Conservation (phyloP, 2,797 vertebrate genomes). For the Astyanax mexicanus region DNA sequence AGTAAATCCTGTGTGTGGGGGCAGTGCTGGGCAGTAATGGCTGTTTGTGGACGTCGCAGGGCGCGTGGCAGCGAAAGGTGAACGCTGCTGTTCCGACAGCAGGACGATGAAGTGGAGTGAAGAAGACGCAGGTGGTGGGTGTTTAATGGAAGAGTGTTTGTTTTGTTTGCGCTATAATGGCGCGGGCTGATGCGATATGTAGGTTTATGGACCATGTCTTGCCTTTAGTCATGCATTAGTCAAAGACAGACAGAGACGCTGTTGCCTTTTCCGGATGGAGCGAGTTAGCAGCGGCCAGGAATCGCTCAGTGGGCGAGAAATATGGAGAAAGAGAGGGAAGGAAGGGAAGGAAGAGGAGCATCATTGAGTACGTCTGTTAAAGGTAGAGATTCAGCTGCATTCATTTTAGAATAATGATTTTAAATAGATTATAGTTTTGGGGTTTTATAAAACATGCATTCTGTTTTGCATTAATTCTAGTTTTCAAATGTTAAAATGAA, state of each 20-base stretch:
- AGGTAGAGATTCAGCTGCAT: too few relatives aligned
- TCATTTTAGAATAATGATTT: too few relatives aligned
- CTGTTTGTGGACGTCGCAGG: background rate
- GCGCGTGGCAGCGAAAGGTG: background rate
- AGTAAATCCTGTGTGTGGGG: background rate
- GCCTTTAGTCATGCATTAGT: background rate
- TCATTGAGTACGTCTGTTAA: too few relatives aligned
- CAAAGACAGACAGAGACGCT: background rate
- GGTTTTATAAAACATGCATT: too few relatives aligned
- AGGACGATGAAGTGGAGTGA: background rate
- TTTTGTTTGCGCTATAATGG: background rate
- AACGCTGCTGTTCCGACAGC: background rate
- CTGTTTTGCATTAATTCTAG: too few relatives aligned
- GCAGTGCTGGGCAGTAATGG: conserved; percentile 5
- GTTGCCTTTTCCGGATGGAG: background rate
- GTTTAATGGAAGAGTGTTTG: background rate
- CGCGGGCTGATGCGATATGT: background rate
- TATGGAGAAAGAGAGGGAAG: background rate
- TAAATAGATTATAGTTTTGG: too few relatives aligned
- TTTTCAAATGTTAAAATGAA: too few relatives aligned
- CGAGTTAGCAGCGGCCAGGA: background rate
- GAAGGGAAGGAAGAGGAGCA: background rate
- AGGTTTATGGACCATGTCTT: background rate
- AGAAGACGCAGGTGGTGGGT: background rate
- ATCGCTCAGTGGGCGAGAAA: background rate